These are phyloP conservation scores for Uria lomvia DNA, from an alignment of 2,113 vertebrate species.

Conservation along the genomic window DNA sequence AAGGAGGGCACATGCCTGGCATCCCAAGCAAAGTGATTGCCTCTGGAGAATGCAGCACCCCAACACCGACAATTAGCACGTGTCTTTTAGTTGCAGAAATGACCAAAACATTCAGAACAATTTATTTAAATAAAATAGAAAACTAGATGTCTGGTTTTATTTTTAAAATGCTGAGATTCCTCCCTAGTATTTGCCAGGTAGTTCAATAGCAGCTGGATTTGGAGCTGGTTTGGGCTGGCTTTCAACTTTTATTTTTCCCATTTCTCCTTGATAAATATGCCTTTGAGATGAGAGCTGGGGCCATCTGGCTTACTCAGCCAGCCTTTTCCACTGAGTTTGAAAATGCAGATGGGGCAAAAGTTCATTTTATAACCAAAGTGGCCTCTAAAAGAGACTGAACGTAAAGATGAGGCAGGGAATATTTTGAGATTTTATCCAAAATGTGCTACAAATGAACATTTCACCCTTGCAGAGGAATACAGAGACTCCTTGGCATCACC, in stretches of 20 bases:
- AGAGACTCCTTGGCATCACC: not conserved
- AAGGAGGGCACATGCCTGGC: not conserved
- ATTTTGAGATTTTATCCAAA: not conserved
- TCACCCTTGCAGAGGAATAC: not conserved
- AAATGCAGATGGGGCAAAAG: not conserved
- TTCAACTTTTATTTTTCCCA: not conserved
- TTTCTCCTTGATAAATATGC: not conserved
- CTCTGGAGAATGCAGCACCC: not conserved
- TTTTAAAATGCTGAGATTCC: not conserved
- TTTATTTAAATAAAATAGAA: not conserved
- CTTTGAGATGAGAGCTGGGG: not conserved
- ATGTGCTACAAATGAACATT: not conserved
- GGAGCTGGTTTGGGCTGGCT: not conserved
- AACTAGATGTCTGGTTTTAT: not conserved
- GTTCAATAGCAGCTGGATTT: not conserved
- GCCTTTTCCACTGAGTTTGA: not conserved
- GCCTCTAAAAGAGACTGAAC: not conserved
- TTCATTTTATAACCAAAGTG: not conserved
- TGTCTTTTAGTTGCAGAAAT: not conserved
- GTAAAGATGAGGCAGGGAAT: not conserved
- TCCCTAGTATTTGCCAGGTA: not conserved
- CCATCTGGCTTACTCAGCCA: accelerated
- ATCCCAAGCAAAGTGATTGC: not conserved
- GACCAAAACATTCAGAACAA: not conserved
- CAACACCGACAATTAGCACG: accelerated